Evolutionary conservation across 2,888 invertebrate species (phyloP).

Genomic region (Podabrus alpinus): DNA sequence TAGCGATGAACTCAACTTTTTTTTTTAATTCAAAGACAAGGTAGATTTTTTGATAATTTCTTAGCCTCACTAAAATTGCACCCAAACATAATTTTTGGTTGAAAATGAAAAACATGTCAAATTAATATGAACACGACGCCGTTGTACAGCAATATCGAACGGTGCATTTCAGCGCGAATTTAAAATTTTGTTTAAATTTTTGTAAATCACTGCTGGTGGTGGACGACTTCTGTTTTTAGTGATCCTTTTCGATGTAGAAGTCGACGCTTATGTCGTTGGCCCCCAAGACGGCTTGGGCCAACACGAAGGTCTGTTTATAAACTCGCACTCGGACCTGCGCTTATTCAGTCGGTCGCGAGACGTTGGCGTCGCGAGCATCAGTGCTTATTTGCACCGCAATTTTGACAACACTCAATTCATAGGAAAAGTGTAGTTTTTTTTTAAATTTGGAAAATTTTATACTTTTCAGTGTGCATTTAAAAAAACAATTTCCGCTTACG

Average conservation of each 20-base stretch:
- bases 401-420: constrained; percentile 15
- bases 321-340: constrained; percentile 18
- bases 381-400: constrained; percentile 15
- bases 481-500: not conserved
- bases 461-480: constrained; percentile 33
- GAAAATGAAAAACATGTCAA: not conserved
- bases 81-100: not conserved
- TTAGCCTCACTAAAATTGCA: no score
- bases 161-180: not conserved
- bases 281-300: constrained; percentile 16
- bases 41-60: no score
- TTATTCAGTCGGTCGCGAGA: constrained; percentile 32
- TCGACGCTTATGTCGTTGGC: constrained; percentile 10
- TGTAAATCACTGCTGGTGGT: not conserved
- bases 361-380: constrained; percentile 16
- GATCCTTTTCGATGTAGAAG: not conserved
- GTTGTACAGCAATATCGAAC: not conserved
- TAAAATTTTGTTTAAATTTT: not conserved
- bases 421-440: constrained; percentile 34
- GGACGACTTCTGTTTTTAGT: not conserved
- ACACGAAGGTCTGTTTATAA: constrained; percentile 26
- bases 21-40: no score
- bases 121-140: not conserved
- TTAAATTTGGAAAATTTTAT: constrained; percentile 13
- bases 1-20: no score